Evolutionary conservation across 2,113 vertebrate species (phyloP), one percentile per base, ranked within the genome.

Genomic region (Mohoua ochrocephala): DNA sequence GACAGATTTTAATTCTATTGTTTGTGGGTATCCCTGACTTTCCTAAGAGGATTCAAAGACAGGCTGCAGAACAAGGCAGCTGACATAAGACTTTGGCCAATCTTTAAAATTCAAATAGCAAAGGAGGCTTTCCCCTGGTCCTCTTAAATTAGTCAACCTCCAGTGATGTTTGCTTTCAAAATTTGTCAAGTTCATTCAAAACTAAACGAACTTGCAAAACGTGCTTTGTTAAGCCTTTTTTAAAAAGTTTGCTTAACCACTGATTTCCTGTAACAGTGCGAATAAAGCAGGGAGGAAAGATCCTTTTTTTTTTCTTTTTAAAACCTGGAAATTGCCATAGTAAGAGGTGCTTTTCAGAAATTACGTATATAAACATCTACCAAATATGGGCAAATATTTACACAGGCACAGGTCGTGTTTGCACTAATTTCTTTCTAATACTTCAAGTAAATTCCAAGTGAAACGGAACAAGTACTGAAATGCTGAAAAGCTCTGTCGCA

Each of bases 1-100:
- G 97, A 97, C 98, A 93, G 96, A 97, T 97, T 98, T 98, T 95
- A 96, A 97, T 96, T 84, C 98, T 95, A 98, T 98, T 98, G 98
- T 99, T 97, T 95, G 87, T 42, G 97, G 93, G 86, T 96, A 98
- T 97, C 93, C 95, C 76, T 97, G 97, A 91, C 91, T 98, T 97
- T 91, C 93, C 97, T 98, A 98, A 98, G 98, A 96, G 96, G 93
- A 98, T 98, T 98, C 98, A 98, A 91, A 98, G 92, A 81, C 89
- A 93, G 92, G 41, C 91, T 95, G 94, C 91, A 73, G 93, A 97
- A 94, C 86, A 85, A 91, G 93, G 65, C 84, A 89, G 87, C 81
- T 86, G 88, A 92, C 96, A 91, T 57, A 73, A 95, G 92, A 94
- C 86, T 95, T 85, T 13, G 84, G 57, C 44, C 65, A 81, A 82